Conservation (phyloP, 1,140 invertebrate genomes). For the Trachymyrmex cornetzi region DNA sequence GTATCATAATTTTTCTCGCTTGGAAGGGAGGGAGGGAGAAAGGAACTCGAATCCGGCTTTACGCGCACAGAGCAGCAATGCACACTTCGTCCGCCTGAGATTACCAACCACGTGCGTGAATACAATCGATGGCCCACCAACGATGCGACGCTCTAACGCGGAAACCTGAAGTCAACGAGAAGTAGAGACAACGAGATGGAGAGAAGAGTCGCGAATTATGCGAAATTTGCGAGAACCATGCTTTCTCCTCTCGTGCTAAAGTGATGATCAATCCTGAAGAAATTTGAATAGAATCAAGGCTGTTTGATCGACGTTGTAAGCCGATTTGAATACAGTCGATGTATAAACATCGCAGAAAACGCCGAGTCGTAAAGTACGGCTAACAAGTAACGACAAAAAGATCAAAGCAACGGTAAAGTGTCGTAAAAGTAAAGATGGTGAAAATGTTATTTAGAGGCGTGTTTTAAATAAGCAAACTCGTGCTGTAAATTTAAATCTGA, state of each 20-base stretch:
- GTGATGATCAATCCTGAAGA: constrained; percentile 48
- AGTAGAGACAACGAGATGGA: constrained; percentile 1
- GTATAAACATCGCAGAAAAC: background rate
- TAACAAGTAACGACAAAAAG: background rate
- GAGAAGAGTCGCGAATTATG: constrained; percentile 66
- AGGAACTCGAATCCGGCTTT: constrained; percentile 13
- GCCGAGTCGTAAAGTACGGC: constrained; percentile 16
- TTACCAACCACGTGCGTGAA: background rate
- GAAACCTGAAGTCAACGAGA: constrained; percentile 16
- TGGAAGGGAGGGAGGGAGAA: too few species aligned
- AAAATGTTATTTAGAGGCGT: background rate
- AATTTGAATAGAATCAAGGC: constrained; percentile 54
- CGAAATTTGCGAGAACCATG: constrained; percentile 56
- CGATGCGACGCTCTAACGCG: constrained; percentile 50
- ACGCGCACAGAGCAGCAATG: constrained; percentile 25
- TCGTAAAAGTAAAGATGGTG: background rate
- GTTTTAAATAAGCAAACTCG: background rate
- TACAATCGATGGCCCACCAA: constrained; percentile 59
- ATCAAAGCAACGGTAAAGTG: background rate
- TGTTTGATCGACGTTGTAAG: constrained; percentile 5
- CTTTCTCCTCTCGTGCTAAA: constrained; percentile 36
- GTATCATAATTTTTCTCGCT: constrained; percentile 58
- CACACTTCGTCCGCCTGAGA: constrained; percentile 19
- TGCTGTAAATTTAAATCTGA: background rate
- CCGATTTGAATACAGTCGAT: constrained; percentile 51